Percentiles rank a stretch among this genome's conserved stretches.
Conservation (phyloP, 2,888 invertebrate genomes). For the Lycia hirtaria region DNA sequence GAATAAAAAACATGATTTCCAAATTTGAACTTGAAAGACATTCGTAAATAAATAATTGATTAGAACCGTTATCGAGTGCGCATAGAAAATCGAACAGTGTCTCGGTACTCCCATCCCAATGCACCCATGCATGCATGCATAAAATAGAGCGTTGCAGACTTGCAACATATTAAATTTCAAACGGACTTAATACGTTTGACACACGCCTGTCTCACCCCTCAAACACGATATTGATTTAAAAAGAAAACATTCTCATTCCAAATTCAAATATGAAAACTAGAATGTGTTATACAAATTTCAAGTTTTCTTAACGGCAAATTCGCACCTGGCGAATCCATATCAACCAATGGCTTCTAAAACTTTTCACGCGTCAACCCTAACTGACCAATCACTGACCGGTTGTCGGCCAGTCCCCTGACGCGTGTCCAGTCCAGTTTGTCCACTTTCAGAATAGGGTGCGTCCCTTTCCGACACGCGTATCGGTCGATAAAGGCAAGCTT, state of each 20-base stretch:
- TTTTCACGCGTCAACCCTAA: conserved; percentile 40
- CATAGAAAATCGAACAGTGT: conserved; percentile 47
- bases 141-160: conserved; percentile 54
- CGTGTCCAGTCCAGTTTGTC: conserved; percentile 64
- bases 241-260: conserved; percentile 30
- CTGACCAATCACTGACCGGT: conserved; percentile 81
- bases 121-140: conserved; percentile 59
- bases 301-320: conserved; percentile 45
- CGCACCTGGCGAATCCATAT: conserved; percentile 65
- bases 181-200: conserved; percentile 64
- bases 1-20: not conserved
- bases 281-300: conserved; percentile 4
- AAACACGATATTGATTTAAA: conserved; percentile 45
- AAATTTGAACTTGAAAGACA: not conserved
- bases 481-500: conserved; percentile 47
- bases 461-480: conserved; percentile 50
- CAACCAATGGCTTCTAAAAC: conserved; percentile 56
- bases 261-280: conserved; percentile 10
- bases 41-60: conserved; percentile 18
- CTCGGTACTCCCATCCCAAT: conserved; percentile 40
- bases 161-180: conserved; percentile 76
- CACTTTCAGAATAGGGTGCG: conserved; percentile 46
- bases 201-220: conserved; percentile 53
- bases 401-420: conserved; percentile 53
- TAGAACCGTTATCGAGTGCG: conserved; percentile 6